Conservation (phyloP, 2,797 vertebrate genomes). For the Bucorvus abyssinicus region DNA sequence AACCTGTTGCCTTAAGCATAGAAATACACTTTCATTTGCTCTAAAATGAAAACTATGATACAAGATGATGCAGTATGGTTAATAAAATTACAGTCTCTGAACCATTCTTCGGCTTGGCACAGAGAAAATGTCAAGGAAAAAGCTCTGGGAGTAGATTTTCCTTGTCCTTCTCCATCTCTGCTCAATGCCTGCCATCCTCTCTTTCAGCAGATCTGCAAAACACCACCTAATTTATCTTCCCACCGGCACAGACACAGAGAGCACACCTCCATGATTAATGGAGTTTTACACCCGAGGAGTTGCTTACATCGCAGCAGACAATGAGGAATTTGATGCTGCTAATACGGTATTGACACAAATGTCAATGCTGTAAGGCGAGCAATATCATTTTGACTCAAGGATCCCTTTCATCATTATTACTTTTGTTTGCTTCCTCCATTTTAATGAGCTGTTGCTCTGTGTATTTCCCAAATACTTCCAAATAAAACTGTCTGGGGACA, state of each 20-base stretch:
- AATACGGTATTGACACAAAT: constrained; percentile 24
- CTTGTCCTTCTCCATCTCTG: not conserved
- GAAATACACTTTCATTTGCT: not conserved
- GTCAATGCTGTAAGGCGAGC: constrained; percentile 4
- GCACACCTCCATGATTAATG: constrained; percentile 44
- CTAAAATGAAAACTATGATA: not conserved
- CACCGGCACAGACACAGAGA: not conserved
- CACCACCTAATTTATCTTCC: constrained; percentile 34
- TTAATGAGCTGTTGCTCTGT: not conserved
- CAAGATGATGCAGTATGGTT: not conserved
- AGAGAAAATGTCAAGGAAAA: not conserved
- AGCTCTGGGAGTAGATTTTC: not conserved
- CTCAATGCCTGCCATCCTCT: not conserved
- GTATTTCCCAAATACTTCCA: not conserved
- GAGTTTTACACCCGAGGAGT: not conserved
- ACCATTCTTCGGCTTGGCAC: not conserved
- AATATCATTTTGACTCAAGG: not conserved
- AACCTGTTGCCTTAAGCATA: not conserved
- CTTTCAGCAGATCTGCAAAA: not conserved
- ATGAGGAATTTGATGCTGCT: constrained; percentile 20
- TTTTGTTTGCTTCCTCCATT: constrained; percentile 4
- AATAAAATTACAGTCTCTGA: not conserved
- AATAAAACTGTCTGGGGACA: not conserved
- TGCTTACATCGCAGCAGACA: constrained; percentile 38
- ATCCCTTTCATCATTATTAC: not conserved